Conservation (phyloP, 2,113 vertebrate species). For the Osmerus mordax region DNA sequence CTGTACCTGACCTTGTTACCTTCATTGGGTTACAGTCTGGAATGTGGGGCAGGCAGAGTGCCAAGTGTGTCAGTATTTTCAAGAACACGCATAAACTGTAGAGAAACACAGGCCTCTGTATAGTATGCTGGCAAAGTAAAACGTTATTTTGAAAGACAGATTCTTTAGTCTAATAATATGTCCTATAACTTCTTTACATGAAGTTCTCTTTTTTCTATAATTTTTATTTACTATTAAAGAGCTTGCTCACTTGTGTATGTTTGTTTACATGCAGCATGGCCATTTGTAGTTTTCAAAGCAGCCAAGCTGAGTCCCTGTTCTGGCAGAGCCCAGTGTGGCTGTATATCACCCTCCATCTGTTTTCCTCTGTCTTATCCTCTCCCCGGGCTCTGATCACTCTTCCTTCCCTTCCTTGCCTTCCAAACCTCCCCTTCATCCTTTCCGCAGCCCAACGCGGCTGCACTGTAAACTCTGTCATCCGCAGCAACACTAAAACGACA, state of each 20-base stretch:
- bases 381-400: conserved; percentile 30
- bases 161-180: too few relatives aligned
- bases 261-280: too few relatives aligned
- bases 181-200: too few relatives aligned
- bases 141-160: too few relatives aligned
- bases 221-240: too few relatives aligned
- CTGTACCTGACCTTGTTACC: conserved; percentile 32
- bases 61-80: conserved; percentile 32
- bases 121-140: too few relatives aligned
- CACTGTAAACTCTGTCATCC: conserved; percentile 18
- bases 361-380: conserved; percentile 45
- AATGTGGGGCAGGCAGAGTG: conserved; percentile 34
- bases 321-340: conserved; percentile 4
- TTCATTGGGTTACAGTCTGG: conserved; percentile 1
- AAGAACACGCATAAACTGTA: neutral
- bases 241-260: too few relatives aligned
- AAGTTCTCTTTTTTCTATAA: too few relatives aligned
- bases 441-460: conserved; percentile 28
- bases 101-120: too few relatives aligned
- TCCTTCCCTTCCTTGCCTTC: conserved; percentile 53
- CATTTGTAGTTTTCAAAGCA: neutral
- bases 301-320: neutral
- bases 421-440: conserved; percentile 25
- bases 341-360: conserved; percentile 22
- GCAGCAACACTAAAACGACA: neutral